These are phyloP conservation scores for Coleophora deauratella DNA, from an alignment of 2,888 invertebrate species.

Conservation along the genomic window DNA sequence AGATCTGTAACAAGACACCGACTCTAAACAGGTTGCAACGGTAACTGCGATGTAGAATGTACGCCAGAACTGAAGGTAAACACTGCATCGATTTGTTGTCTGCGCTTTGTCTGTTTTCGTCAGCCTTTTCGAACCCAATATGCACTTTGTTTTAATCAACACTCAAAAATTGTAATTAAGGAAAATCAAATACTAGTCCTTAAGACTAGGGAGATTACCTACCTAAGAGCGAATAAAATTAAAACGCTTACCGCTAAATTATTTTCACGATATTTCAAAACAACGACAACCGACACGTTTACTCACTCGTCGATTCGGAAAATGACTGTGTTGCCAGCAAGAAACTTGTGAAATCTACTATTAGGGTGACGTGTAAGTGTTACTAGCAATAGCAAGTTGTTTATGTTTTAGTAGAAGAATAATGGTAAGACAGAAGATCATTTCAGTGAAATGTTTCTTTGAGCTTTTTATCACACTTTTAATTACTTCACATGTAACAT, in stretches of 20 bases:
- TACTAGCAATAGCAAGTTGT: slow-evolving; percentile 11
- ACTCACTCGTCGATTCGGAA: too few species aligned
- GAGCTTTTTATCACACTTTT: too few species aligned
- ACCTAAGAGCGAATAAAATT: slow-evolving; percentile 3
- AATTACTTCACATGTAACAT: too few species aligned
- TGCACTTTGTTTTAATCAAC: not conserved
- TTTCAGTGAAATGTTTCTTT: too few species aligned
- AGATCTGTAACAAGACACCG: slow-evolving; percentile 55
- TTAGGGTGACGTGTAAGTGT: not conserved
- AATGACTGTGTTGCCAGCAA: slow-evolving; percentile 22
- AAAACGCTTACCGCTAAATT: slow-evolving; percentile 28
- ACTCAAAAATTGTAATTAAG: not conserved
- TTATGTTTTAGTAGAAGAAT: not conserved
- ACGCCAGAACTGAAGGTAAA: slow-evolving; percentile 31
- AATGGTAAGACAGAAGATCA: too few species aligned
- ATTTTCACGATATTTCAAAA: slow-evolving; percentile 14
- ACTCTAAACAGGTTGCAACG: not conserved
- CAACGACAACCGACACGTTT: slow-evolving; percentile 10
- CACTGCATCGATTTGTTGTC: slow-evolving; percentile 44
- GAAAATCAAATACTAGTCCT: too few species aligned
- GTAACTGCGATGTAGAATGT: too few species aligned
- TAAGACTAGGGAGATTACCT: too few species aligned
- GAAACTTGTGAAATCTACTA: not conserved
- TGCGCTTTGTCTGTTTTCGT: slow-evolving; percentile 20
- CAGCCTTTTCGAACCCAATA: slow-evolving; percentile 3